Base-by-base conservation (phyloP, 2,888 invertebrate species). In the Drosophila infuscata region DNA sequence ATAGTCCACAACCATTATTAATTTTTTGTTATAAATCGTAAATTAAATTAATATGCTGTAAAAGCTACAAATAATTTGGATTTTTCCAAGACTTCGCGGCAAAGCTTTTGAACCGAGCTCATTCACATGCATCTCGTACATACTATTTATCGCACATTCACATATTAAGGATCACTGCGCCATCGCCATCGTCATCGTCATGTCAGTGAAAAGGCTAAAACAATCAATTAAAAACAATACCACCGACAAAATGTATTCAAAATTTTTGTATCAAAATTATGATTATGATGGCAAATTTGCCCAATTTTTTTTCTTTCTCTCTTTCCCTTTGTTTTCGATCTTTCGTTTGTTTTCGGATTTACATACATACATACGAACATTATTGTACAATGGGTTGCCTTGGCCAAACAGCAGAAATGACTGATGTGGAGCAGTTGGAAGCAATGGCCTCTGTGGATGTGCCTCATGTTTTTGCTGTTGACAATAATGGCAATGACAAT, bases 231-330 rank as follows among this genome's bases (percentile, higher is more conserved):
- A 29, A 54, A 49, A 12, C 33, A 56, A 58, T 61, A 46, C 8
- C 43, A 53, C 33, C 15, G 29, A 20, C 46, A 62, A 71, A 74
- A 61, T 54, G 1, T 62, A 63, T 62, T 85, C 84, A 53, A 84
- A 87, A 84, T 87, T 84, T 25, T 25, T 46, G 29, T 61, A 78
- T 76, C 84, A 68, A 84, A 87, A 87, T 87, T 84, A 36, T 58
- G 57, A 69, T 56, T 59, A 60, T 62, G 70, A 73, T 74, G 77
- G 67, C 74, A 63, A 71, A 70, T 60, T 46, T 76, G 72, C 71
- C 51, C 61, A 74, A 72, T 72, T 70, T 59, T 64, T 51, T 52
- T 51, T 73, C 49, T 30, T 46, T 76, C 73, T 83, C 70, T 76
- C 57, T 73, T 76, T 84, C 81, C 81, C 75, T 83, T 75, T 79